These are phyloP conservation scores for Pica pica DNA, from an alignment of 2,113 vertebrate species.

Conservation along the genomic window DNA sequence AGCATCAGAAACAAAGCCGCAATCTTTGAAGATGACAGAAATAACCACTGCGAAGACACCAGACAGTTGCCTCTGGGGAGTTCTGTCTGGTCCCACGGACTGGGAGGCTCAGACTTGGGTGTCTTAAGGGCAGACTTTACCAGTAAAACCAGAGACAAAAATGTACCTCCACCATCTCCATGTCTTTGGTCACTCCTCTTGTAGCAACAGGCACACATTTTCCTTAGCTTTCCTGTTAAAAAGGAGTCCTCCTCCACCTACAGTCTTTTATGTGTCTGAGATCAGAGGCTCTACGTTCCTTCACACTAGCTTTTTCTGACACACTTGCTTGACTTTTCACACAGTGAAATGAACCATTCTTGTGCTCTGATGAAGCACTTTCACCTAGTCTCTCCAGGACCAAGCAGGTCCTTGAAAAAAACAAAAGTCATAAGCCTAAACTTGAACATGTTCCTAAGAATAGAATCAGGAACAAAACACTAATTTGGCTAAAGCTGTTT, in stretches of 20 bases:
- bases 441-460: not conserved
- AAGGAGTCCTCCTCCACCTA: not conserved
- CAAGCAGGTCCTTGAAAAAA: not conserved
- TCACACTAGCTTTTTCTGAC: not conserved
- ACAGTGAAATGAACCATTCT: not conserved
- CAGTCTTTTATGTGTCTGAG: not conserved
- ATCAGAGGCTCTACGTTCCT: not conserved
- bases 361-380: not conserved
- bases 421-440: not conserved
- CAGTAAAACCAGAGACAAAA: not conserved
- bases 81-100: not conserved
- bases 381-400: not conserved
- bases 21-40: not conserved
- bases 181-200: not conserved
- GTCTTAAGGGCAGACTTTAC: not conserved
- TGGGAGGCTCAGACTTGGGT: not conserved
- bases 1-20: not conserved
- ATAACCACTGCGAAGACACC: not conserved
- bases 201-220: not conserved
- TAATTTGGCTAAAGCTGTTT: not conserved
- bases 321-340: not conserved
- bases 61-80: not conserved
- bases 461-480: not conserved
- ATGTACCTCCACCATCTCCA: accelerated
- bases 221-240: not conserved